A percentile compares a stretch with the other conserved stretches of the same genome.
These are phyloP conservation scores for Danio aesculapii DNA, from an alignment of 2,797 vertebrate genomes.

Conservation along the genomic window DNA sequence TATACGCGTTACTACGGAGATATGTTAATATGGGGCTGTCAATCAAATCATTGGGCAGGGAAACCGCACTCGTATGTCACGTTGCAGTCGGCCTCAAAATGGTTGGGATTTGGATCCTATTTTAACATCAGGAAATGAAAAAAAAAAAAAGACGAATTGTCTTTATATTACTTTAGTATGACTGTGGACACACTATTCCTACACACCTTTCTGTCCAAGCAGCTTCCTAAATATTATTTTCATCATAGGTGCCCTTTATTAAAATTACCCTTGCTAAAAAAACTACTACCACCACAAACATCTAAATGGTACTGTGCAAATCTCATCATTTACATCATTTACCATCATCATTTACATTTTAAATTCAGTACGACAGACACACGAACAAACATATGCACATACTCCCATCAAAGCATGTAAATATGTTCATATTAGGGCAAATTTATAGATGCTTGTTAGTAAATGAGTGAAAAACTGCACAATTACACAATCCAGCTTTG, in stretches of 20 bases:
- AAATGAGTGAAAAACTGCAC: constrained; percentile 15
- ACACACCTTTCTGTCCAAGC: too few species aligned
- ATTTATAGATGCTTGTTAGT: background rate
- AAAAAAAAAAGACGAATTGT: too few species aligned
- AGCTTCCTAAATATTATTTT: too few species aligned
- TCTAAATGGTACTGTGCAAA: background rate
- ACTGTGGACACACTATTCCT: too few species aligned
- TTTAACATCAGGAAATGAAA: too few species aligned
- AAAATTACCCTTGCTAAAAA: background rate
- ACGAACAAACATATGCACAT: background rate
- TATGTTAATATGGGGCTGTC: too few species aligned
- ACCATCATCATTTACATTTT: background rate
- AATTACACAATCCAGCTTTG: background rate
- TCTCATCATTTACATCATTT: background rate
- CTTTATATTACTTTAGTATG: too few species aligned
- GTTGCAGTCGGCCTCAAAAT: too few species aligned
- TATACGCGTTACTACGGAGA: too few species aligned
- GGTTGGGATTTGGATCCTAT: too few species aligned
- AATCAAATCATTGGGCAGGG: too few species aligned
- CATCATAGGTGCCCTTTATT: background rate
- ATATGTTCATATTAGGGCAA: background rate
- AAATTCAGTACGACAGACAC: background rate
- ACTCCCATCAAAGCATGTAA: background rate
- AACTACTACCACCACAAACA: background rate
- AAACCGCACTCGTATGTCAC: too few species aligned